phyloP scores from a whole-genome alignment of 2,113 vertebrate species.

The Columba livia region DNA sequence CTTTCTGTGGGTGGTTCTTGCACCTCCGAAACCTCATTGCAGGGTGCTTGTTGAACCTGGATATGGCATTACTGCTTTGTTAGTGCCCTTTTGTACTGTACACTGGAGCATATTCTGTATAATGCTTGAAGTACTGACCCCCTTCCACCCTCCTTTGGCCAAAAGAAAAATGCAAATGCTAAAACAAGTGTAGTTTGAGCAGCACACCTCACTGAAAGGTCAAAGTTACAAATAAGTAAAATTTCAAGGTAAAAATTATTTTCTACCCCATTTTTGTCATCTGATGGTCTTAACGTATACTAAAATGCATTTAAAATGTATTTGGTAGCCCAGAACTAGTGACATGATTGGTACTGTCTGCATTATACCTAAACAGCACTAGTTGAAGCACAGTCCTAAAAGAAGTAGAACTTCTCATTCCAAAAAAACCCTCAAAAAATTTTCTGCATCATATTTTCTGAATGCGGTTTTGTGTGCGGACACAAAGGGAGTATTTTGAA shows the following conservation, averaged over 20 bases:
- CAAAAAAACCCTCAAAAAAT: background rate
- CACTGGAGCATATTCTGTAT: background rate
- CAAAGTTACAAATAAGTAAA: background rate
- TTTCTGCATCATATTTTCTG: slow-evolving; percentile 13
- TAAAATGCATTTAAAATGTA: background rate
- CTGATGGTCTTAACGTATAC: background rate
- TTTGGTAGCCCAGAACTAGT: background rate
- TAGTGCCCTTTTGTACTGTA: background rate
- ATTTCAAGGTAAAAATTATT: background rate
- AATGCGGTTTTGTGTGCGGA: slow-evolving; percentile 43
- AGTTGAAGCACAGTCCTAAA: background rate
- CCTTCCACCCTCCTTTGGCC: background rate
- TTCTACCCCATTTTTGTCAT: background rate
- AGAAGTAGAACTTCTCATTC: background rate
- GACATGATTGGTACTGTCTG: background rate
- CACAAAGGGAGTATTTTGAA: slow-evolving; percentile 69
- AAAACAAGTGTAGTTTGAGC: background rate
- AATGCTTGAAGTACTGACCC: background rate
- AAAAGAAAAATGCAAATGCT: background rate
- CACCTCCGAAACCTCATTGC: background rate
- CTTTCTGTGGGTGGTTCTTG: background rate
- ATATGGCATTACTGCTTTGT: background rate
- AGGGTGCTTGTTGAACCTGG: background rate
- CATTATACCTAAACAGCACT: background rate
- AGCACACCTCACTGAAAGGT: background rate